phyloP scores from a whole-genome alignment of 2,113 vertebrate genomes.

The Micromys minutus region DNA sequence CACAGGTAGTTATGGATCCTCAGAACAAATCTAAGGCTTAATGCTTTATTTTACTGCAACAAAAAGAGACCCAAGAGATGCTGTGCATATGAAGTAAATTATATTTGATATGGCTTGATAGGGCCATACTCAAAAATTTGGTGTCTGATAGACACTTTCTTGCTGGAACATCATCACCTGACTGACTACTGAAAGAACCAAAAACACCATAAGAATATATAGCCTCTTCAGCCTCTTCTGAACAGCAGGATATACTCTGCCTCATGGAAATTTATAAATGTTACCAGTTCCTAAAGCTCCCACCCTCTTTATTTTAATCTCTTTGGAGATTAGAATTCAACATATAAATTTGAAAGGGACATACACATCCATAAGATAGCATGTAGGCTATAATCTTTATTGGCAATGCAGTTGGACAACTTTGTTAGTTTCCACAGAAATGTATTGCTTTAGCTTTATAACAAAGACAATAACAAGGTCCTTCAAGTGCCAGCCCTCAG shows the following conservation, averaged over 20 bases:
- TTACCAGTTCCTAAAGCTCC: neutral
- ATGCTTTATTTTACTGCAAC: neutral
- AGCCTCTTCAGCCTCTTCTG: neutral
- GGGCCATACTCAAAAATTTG: neutral
- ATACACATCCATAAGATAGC: neutral
- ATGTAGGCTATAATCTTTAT: neutral
- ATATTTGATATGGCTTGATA: neutral
- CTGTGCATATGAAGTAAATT: neutral
- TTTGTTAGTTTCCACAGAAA: neutral
- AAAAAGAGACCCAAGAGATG: neutral
- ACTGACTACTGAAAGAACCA: neutral
- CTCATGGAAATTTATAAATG: neutral
- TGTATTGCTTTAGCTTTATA: neutral
- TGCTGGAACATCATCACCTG: no score
- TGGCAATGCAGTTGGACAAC: neutral
- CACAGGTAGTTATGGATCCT: conserved; percentile 10
- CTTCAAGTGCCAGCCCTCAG: neutral
- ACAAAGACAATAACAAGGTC: neutral
- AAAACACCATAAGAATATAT: neutral
- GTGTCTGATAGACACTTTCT: neutral
- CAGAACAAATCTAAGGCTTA: neutral
- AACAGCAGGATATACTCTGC: neutral
- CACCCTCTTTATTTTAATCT: neutral
- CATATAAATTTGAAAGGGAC: neutral
- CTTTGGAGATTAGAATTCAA: neutral